These are phyloP conservation scores for Ophion slaviceki DNA, from an alignment of 2,888 invertebrate genomes.

Conservation along the genomic window DNA sequence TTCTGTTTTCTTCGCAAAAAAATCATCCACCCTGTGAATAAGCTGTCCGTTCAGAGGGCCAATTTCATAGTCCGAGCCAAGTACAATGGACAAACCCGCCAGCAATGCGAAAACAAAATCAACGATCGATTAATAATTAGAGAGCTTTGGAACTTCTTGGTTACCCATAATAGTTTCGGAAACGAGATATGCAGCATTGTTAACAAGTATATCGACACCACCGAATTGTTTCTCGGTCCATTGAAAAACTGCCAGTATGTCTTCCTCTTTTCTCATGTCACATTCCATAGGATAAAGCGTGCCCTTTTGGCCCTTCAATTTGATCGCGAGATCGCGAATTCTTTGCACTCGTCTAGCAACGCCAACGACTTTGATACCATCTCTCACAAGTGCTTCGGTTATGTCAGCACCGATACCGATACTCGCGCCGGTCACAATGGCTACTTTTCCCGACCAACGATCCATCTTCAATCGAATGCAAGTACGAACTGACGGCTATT, in stretches of 20 bases:
- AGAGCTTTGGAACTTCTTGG: not conserved
- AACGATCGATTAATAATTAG: not conserved
- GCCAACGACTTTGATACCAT: conserved; percentile 85
- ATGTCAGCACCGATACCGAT: conserved; percentile 86
- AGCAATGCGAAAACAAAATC: not conserved
- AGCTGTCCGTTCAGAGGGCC: not conserved
- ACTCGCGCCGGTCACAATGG: conserved; percentile 88
- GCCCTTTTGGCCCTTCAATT: conserved; percentile 72
- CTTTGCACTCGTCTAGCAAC: conserved; percentile 84
- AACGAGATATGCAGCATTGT: conserved; percentile 85
- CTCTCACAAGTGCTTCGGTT: conserved; percentile 82
- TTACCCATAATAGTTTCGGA: conserved; percentile 77
- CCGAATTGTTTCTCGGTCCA: conserved; percentile 84
- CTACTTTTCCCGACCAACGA: conserved; percentile 86
- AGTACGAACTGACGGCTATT: conserved; percentile 17
- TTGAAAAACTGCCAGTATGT: conserved; percentile 85
- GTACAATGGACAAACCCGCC: no score
- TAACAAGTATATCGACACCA: conserved; percentile 86
- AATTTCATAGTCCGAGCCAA: not conserved
- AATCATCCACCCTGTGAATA: not conserved
- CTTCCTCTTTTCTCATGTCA: conserved; percentile 85
- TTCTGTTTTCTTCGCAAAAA: not conserved
- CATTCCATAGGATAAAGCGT: conserved; percentile 83
- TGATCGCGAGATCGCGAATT: conserved; percentile 77
- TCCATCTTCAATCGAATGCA: conserved; percentile 82